These are phyloP conservation scores for Chironomus tepperi DNA, from an alignment of 1,140 invertebrate genomes.

Conservation along the genomic window DNA sequence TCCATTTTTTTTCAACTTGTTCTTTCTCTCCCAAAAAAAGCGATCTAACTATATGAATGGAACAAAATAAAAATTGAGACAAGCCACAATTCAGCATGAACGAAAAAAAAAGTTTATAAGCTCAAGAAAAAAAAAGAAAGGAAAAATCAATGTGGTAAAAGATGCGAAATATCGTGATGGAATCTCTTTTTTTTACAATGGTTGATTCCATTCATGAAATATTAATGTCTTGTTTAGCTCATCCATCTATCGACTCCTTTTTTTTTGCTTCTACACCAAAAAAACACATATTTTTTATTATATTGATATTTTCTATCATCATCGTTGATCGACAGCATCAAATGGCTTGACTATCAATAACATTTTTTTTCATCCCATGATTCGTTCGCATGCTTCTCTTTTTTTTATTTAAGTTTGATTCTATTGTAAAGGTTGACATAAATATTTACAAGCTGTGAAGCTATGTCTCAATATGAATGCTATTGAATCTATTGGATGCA, in stretches of 20 bases:
- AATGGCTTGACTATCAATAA: not conserved
- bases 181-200: not conserved
- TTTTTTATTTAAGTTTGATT: too few species aligned
- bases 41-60: not conserved
- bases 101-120: too few species aligned
- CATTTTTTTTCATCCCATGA: not conserved
- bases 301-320: slow-evolving; percentile 8
- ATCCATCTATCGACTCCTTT: not conserved
- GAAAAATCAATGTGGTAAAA: slow-evolving; percentile 13
- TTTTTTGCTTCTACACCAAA: too few species aligned
- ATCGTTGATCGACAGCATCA: not conserved
- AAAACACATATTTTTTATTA: not conserved
- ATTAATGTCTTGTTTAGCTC: not conserved
- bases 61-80: not conserved
- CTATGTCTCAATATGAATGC: too few species aligned
- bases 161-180: not conserved
- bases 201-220: not conserved
- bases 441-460: too few species aligned
- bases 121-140: too few species aligned
- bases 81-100: not conserved
- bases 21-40: not conserved
- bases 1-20: not conserved
- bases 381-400: too few species aligned
- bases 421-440: too few species aligned
- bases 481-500: too few species aligned